Base-by-base conservation (phyloP, 2,888 invertebrate genomes). In the Dascillus cervinus region DNA sequence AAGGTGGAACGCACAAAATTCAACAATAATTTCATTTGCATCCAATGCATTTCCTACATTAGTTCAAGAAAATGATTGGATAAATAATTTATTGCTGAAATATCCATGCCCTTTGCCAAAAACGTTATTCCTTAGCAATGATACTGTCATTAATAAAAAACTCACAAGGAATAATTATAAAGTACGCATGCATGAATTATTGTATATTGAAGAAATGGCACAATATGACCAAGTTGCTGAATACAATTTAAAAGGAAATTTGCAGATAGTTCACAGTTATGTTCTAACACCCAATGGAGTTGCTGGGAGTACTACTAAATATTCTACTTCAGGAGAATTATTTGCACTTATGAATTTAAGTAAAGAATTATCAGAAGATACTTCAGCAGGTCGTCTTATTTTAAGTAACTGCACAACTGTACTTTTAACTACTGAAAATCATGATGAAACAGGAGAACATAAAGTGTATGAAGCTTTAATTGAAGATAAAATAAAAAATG, bases 361-460 rank as follows among this genome's bases (percentile, higher is more conserved):
- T 12, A 79, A 81, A 52, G 80, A 82, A 52, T 69, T 88, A 22
- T 84, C 84, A 0, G 87, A 87, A 58, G 88, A 88, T 55, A 84
- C 86, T 2, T 78, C 82, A 6, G 82, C 84, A 26, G 88, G 88
- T 1, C 71, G 86, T 13, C 66, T 88, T 8, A 79, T 88, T 37
- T 64, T 87, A 9, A 81, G 81, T 52, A 83, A 82, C 51, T 86
- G 85, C 55, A 77, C 75, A 37, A 75, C 75, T 20, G 78, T 85
- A 4, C 73, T 80, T 38, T 62, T 85, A 26, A 38, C 43, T 13
- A 35, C 47, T 8, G 34, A 43, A 4, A 40, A 44, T 3, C 53
- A 57, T 13, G 27, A 32, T 12, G 22, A 43, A 37, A 32, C 24
- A 4, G 14, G 33, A 14, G 21, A 31, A 9, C 62, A 68, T 4